Evolutionary conservation across 2,888 invertebrate species (phyloP).

Genomic region (Adelphocoris suturalis): DNA sequence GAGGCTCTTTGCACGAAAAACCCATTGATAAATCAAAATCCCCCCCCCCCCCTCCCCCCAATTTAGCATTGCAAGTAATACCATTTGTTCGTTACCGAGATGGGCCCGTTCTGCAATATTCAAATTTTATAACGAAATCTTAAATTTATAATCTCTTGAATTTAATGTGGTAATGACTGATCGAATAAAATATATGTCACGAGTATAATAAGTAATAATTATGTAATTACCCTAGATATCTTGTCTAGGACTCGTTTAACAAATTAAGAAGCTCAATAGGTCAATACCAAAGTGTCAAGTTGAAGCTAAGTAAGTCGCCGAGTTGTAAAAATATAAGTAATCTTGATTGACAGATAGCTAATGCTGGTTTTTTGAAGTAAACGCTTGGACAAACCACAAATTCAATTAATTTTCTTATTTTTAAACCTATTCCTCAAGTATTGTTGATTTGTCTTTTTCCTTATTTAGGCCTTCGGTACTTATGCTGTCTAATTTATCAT

Average conservation of each 20-base stretch:
- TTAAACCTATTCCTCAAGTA: no score
- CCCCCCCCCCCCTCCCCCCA: not conserved
- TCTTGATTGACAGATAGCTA: no score
- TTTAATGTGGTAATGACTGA: conserved; percentile 9
- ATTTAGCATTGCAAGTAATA: not conserved
- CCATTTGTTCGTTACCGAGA: not conserved
- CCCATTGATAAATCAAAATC: not conserved
- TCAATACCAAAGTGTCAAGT: not conserved
- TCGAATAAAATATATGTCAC: not conserved
- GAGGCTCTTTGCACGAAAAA: not conserved
- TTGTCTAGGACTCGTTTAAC: not conserved
- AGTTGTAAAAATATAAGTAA: no score
- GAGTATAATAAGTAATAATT: not conserved
- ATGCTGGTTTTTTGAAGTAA: no score
- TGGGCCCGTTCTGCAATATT: not conserved
- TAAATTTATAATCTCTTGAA: not conserved
- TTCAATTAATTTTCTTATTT: no score
- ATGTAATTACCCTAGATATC: not conserved
- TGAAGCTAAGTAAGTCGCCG: no score
- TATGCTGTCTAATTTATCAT: no score
- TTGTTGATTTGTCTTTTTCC: no score
- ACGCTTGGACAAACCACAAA: no score
- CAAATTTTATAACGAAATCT: not conserved
- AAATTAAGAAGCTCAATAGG: not conserved
- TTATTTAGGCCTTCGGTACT: no score